A percentile compares a stretch with the other conserved stretches of the same genome.
phyloP scores from a whole-genome alignment of 2,113 vertebrate species.

The Zapornia atra region DNA sequence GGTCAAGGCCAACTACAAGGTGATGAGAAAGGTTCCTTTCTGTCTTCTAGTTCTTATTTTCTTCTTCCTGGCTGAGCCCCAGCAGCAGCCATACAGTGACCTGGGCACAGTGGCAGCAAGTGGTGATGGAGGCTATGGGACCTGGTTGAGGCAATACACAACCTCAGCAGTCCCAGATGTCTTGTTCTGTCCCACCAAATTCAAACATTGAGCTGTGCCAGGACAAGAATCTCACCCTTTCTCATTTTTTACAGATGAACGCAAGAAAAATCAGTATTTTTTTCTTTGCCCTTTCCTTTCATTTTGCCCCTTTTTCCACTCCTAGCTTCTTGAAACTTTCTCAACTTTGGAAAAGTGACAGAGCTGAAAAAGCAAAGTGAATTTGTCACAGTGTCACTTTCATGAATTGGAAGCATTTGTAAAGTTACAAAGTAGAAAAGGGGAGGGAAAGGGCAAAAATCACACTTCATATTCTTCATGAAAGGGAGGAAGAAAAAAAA shows the following conservation, averaged over 20 bases:
- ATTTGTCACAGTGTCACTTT: constrained; percentile 41
- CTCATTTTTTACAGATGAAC: neutral
- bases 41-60: neutral
- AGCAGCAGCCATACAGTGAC: fast-evolving
- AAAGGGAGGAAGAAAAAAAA: neutral
- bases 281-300: neutral
- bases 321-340: neutral
- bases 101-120: fast-evolving
- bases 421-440: neutral
- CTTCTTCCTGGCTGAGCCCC: neutral
- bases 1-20: neutral
- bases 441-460: neutral
- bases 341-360: neutral
- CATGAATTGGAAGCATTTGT: constrained; percentile 8
- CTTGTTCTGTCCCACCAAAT: neutral
- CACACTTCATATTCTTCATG: neutral
- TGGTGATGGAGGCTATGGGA: neutral
- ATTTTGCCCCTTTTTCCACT: neutral
- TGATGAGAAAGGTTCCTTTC: neutral
- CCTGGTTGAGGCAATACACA: fast-evolving
- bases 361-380: constrained; percentile 17
- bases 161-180: neutral
- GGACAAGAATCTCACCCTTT: neutral
- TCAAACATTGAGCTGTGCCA: neutral
- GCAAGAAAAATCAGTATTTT: neutral